Percentiles rank a stretch among this genome's conserved stretches.
These are phyloP conservation scores for Limnephilus auricula DNA, from an alignment of 2,888 invertebrate species.

Conservation along the genomic window DNA sequence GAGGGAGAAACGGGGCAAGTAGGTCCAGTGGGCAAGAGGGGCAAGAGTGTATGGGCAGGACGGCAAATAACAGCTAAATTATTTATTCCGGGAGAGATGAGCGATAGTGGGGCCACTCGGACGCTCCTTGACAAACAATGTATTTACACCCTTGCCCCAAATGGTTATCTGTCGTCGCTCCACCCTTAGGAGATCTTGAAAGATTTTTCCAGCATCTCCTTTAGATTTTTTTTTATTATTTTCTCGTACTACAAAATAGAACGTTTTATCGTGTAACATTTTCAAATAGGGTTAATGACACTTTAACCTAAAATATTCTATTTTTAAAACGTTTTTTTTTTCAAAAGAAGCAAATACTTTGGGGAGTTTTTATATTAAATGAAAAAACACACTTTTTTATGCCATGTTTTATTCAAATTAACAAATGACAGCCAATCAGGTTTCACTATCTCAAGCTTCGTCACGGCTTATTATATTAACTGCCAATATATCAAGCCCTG, in stretches of 20 bases:
- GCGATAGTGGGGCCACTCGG: slow-evolving; percentile 65
- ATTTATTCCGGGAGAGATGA: slow-evolving; percentile 66
- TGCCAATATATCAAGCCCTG: too few species aligned
- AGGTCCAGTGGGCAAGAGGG: neutral
- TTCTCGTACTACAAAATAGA: neutral
- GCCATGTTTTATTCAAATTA: too few species aligned
- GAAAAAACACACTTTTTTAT: too few species aligned
- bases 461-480: too few species aligned
- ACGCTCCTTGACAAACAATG: slow-evolving; percentile 52
- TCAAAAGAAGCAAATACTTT: too few species aligned
- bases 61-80: slow-evolving; percentile 66
- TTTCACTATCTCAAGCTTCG: too few species aligned
- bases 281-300: neutral
- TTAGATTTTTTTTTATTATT: neutral
- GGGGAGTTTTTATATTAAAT: too few species aligned
- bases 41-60: slow-evolving; percentile 35
- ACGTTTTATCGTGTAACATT: neutral
- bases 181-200: neutral
- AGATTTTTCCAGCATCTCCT: neutral
- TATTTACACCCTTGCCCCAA: slow-evolving; percentile 29
- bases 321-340: neutral
- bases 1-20: slow-evolving; percentile 14
- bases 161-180: neutral
- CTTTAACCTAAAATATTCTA: neutral
- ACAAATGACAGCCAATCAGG: too few species aligned